Base-by-base conservation (phyloP, 2,797 vertebrate species). In the Uromys caudimaculatus region DNA sequence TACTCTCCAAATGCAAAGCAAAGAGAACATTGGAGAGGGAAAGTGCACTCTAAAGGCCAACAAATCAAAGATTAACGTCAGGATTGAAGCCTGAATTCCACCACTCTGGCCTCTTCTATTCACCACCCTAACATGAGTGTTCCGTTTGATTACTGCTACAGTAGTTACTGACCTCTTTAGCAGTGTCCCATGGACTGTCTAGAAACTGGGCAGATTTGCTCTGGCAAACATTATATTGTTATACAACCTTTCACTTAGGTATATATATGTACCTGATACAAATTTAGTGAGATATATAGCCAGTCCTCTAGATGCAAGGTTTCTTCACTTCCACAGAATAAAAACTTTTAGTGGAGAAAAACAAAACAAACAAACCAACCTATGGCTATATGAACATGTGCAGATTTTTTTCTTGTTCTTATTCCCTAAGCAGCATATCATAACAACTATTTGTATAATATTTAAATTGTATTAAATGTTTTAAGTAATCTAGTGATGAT, bases 401-500 rank as follows among this genome's bases (percentile, higher is more conserved):
- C 41, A 54, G 41, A 79, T n/a, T 35, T 50, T 67, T 73, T 71
- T 52, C 32, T 79, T 91, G 41, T 44, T 54, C 44, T 78, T 77
- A 86, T 81, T 87, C 83, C 23, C 21, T 52, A 87, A 87, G 69
- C 41, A 86, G 44, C 14, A 54, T 60, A 94, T 44, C 23, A 44
- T 62, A 62, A 62, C 41, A 82, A 54, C 44, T 62, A 62, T 58
- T 60, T 62, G 23, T 29, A 44, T 21, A 81, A 17, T n/a, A 62
- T 54, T 73, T 52, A 50, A 52, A 67, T 47, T 77, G 60, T 38
- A 60, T 58, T 86, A 71, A 44, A 32, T 62, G 32, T 56, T 81
- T 44, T 73, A 91, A 79, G 62, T 86, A 87, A 91, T 44, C 62
- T 44, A 73, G 64, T 29, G 54, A 87, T n/a, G 44, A 95, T 44